These are phyloP conservation scores for Crocidura indochinensis DNA, from an alignment of 2,797 vertebrate genomes.

Conservation along the genomic window DNA sequence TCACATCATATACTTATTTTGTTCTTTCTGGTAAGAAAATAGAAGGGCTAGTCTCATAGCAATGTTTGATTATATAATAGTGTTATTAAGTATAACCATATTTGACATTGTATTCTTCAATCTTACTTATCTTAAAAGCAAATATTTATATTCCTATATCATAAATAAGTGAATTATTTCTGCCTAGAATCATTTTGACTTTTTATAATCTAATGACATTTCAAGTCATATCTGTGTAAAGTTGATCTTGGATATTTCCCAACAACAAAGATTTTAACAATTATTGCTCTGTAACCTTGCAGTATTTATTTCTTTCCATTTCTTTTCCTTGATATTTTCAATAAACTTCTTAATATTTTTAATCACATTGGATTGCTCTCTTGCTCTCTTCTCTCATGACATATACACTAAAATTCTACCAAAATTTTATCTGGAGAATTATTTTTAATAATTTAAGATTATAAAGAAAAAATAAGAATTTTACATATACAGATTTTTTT, in stretches of 20 bases:
- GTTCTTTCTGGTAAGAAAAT: neutral
- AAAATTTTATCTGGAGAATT: conserved; percentile 41
- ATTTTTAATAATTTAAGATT: conserved; percentile 44
- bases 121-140: neutral
- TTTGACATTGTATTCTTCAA: neutral
- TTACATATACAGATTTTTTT: conserved; percentile 52
- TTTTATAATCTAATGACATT: neutral
- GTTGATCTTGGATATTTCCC: conserved; percentile 23
- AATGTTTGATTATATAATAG: neutral
- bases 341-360: conserved; percentile 51
- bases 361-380: neutral
- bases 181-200: conserved; percentile 48
- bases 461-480: conserved; percentile 34
- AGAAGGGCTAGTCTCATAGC: neutral
- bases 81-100: neutral
- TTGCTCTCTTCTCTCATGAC: neutral
- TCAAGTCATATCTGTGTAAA: conserved; percentile 19
- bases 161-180: conserved; percentile 47
- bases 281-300: neutral
- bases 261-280: conserved; percentile 10
- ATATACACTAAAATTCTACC: neutral
- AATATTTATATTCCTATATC: neutral
- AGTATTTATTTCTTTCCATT: neutral
- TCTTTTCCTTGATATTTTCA: no score
- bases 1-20: neutral